Percentiles rank a stretch among this genome's conserved stretches.
phyloP scores from a whole-genome alignment of 1,140 invertebrate species.

The Lepidurus packardi region DNA sequence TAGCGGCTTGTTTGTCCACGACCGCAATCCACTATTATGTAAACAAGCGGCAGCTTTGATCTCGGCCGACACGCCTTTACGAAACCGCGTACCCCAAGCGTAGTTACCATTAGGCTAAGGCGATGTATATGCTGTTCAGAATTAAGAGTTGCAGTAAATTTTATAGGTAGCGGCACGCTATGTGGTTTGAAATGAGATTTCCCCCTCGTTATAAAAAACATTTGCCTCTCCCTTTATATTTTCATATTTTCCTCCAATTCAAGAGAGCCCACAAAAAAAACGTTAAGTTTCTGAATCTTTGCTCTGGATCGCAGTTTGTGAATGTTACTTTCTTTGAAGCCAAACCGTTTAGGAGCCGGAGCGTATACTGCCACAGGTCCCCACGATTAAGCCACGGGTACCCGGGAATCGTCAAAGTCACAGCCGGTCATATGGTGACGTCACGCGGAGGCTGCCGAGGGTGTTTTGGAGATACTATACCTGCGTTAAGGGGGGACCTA shows the following conservation, averaged over 20 bases:
- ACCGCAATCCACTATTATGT: constrained; percentile 33
- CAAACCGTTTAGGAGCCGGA: too few species aligned
- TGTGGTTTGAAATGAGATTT: constrained; percentile 20
- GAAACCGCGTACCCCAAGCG: neutral
- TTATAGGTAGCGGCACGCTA: constrained; percentile 18
- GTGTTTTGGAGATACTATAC: neutral
- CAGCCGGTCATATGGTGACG: too few species aligned
- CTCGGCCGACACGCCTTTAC: constrained; percentile 22
- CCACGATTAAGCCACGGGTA: too few species aligned
- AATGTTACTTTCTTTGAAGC: too few species aligned
- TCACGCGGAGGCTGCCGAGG: too few species aligned
- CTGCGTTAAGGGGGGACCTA: neutral
- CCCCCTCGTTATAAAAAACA: neutral
- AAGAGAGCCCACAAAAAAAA: neutral
- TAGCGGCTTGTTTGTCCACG: constrained; percentile 32
- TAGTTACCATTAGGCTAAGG: constrained; percentile 11
- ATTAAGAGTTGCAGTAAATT: constrained; percentile 22
- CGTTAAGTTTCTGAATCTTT: neutral
- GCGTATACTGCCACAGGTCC: too few species aligned
- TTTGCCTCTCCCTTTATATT: neutral
- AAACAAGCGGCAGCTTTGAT: constrained; percentile 33
- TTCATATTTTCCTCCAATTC: neutral
- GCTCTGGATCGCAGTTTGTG: too few species aligned
- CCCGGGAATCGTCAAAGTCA: too few species aligned
- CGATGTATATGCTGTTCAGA: constrained; percentile 21